Evolutionary conservation across 2,888 invertebrate species (phyloP), one percentile per base, ranked within the genome.

Genomic region (Timandra comae): DNA sequence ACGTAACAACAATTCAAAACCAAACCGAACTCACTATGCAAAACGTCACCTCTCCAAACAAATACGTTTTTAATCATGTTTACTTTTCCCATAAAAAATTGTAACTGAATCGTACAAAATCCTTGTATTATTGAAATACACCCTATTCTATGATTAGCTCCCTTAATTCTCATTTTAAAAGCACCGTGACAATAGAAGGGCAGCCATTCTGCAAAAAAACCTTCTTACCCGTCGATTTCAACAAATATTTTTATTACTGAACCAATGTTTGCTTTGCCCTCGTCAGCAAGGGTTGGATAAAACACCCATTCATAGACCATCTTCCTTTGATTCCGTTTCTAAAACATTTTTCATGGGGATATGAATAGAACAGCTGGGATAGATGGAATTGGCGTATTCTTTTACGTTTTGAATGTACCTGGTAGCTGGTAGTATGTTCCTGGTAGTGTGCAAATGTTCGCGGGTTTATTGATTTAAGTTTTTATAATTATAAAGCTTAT

Each of bases 231-330:
- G 63, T 65, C 53, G 72, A 73, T 73, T 76, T 71, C 61, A 56
- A 71, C 78, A 80, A 84, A 85, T 84, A 81, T 84, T 85, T 82
- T 81, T 79, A 80, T 81, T 78, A 80, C 78, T 72, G 70, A 73
- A 75, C 76, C 73, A 81, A 84, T 81, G 81, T 85, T 82, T 81
- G 73, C 70, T 54, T 61, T 69, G 67, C 71, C 67, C 73, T 76
- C 69, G 70, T 71, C 77, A 71, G 70, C 69, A 72, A 71, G 78
- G 79, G 72, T 76, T 67, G 64, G 60, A 67, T 66, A 68, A 69
- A 69, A 62, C 65, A 65, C 61, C 57, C 65, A 69, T 72, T 74
- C 70, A 73, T 63, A 56, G 63, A 60, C 65, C 61, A 69, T 66
- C 63, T 70, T 69, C 68, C 68, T 71, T 70, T 72, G 61, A 70